A percentile compares a stretch with the other conserved stretches of the same genome.
phyloP scores from a whole-genome alignment of 2,797 vertebrate species.

The Sebastes alutus region DNA sequence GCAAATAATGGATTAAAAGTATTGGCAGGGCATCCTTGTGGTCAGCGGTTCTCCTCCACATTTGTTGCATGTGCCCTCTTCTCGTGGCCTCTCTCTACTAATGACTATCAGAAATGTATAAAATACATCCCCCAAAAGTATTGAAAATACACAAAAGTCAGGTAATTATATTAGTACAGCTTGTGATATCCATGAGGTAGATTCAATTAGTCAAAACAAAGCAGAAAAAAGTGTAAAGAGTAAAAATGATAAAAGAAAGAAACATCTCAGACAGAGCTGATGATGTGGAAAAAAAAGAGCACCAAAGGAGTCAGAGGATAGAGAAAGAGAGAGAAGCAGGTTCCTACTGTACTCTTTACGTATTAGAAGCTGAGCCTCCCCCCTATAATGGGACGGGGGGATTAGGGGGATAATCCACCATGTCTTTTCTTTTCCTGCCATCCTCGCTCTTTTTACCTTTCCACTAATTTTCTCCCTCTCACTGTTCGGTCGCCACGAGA shows the following conservation, averaged over 20 bases:
- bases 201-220: background rate
- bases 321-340: constrained; percentile 13
- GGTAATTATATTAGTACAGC: background rate
- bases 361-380: constrained; percentile 54
- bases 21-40: background rate
- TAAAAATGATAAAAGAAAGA: background rate
- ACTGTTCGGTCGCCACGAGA: constrained; percentile 55
- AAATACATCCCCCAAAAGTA: background rate
- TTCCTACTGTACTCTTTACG: constrained; percentile 63
- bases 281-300: constrained; percentile 1
- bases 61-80: background rate
- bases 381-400: constrained; percentile 57
- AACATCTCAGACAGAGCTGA: background rate
- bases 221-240: background rate
- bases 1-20: background rate
- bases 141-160: background rate
- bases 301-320: background rate
- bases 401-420: constrained; percentile 77
- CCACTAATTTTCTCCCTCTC: constrained; percentile 61
- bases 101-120: background rate
- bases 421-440: constrained; percentile 66
- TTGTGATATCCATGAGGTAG: background rate
- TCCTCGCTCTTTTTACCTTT: constrained; percentile 56
- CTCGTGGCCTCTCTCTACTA: background rate
- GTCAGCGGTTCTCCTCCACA: background rate